Conservation (phyloP, 2,113 vertebrate species). For the Trogon surrucura region DNA sequence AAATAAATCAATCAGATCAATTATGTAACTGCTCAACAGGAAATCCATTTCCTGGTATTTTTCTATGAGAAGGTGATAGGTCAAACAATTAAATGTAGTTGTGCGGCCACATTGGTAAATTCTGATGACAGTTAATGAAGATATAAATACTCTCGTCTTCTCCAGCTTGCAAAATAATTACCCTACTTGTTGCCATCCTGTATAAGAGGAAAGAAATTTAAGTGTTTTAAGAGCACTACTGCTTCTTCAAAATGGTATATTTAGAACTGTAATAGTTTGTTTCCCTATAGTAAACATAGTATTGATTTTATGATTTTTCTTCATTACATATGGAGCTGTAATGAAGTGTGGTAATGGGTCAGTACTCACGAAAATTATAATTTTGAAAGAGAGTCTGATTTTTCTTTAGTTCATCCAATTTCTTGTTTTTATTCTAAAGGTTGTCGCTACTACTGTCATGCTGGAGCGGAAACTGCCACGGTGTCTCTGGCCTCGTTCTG, state of each 20-base stretch:
- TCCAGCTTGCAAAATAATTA: background rate
- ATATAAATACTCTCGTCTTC: background rate
- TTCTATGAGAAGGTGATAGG: background rate
- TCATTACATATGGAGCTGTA: background rate
- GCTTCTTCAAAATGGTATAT: background rate
- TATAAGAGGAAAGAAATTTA: background rate
- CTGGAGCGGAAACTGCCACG: slow-evolving; percentile 89
- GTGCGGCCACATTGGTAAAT: background rate
- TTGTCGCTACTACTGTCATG: slow-evolving; percentile 94
- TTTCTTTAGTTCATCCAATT: background rate
- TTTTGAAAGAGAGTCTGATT: background rate
- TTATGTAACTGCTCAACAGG: background rate
- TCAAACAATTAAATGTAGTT: background rate
- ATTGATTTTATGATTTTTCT: background rate
- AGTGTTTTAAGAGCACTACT: background rate
- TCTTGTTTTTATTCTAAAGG: slow-evolving; percentile 68
- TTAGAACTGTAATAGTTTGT: background rate
- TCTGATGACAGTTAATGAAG: background rate
- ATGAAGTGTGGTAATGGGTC: background rate
- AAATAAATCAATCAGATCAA: background rate
- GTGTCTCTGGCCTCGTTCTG: slow-evolving; percentile 89
- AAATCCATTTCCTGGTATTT: background rate
- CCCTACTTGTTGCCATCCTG: background rate
- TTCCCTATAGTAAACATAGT: background rate
- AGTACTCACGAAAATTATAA: background rate